These are phyloP conservation scores for Limanda limanda DNA, from an alignment of 2,113 vertebrate species.

Conservation along the genomic window DNA sequence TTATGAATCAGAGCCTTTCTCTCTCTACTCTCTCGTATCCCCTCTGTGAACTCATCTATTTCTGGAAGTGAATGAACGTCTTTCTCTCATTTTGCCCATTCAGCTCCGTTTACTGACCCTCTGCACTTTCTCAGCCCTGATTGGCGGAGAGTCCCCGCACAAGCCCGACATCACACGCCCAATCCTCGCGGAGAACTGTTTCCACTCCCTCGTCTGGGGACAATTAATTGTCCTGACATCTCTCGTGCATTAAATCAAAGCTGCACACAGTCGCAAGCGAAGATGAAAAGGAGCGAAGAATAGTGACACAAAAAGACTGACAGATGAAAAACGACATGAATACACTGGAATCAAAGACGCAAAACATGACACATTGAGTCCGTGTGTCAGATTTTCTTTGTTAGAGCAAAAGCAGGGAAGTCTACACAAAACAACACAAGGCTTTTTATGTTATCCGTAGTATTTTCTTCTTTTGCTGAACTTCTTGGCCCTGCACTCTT, in stretches of 20 bases:
- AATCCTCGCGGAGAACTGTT: conserved; percentile 1
- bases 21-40: neutral
- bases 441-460: neutral
- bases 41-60: conserved; percentile 19
- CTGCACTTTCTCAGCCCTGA: conserved; percentile 24
- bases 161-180: conserved; percentile 18
- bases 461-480: conserved; percentile 19
- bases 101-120: conserved; percentile 26
- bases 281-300: conserved; percentile 27
- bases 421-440: neutral
- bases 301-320: neutral
- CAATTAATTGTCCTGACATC: conserved; percentile 39
- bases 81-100: conserved; percentile 18
- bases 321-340: too few species aligned
- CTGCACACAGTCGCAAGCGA: neutral
- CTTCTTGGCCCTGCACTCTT: conserved; percentile 13
- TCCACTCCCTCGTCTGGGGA: conserved; percentile 2
- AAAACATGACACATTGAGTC: neutral
- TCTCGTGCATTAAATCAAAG: conserved; percentile 44
- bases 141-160: conserved; percentile 14
- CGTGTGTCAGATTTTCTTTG: neutral
- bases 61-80: conserved; percentile 16
- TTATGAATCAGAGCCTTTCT: neutral
- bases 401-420: neutral
- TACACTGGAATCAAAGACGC: too few species aligned